Evolutionary conservation across 1,140 invertebrate species (phyloP), one percentile per base, ranked within the genome.

Genomic region (Drosophila kurseongensis): DNA sequence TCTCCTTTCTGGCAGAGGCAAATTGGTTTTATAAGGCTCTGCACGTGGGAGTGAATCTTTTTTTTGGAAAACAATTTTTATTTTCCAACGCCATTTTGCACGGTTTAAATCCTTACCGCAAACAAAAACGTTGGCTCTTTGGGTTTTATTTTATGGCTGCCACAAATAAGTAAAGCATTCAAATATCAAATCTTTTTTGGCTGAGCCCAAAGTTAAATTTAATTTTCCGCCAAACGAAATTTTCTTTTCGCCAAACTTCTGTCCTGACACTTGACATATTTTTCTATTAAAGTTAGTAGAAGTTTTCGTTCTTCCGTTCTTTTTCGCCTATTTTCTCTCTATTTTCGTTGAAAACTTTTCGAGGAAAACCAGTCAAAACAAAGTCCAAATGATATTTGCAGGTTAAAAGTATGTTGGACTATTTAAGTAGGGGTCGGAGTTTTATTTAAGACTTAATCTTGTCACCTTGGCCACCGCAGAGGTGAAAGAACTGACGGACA

Each of bases 21-120:
- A 77, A 77, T 77, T 77, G 74, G 63, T 68, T 77, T 77, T 77
- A 69, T 76, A 68, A 69, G 73, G 56, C 62, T 54, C 35, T 32
- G 73, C 63, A 76, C 73, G 55, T 67, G 54, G 62, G 38, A 42
- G 40, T 35, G 38, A 14, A 36, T 29, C 9, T 27, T 57, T 57
- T 58, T 66, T 75, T 48, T 58, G 42, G 40, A 56, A 76, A 77
- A 77, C 63, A 77, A 77, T 77, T 76, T 77, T 45, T 62, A 68
- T 77, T 76, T 57, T 60, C 48, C 50, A 60, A 44, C 58, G 58
- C 40, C 54, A 44, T 40, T 45, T 58, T 48, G 10, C 36, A 48
- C 38, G 41, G 10, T 16, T 16, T 51, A 69, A 71, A 57, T 58
- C 67, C 51, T 65, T 8, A 5, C n/a, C 44, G 52, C 44, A 72